Evolutionary conservation across 2,888 invertebrate genomes (phyloP).

Genomic region (Orgyia antiqua): DNA sequence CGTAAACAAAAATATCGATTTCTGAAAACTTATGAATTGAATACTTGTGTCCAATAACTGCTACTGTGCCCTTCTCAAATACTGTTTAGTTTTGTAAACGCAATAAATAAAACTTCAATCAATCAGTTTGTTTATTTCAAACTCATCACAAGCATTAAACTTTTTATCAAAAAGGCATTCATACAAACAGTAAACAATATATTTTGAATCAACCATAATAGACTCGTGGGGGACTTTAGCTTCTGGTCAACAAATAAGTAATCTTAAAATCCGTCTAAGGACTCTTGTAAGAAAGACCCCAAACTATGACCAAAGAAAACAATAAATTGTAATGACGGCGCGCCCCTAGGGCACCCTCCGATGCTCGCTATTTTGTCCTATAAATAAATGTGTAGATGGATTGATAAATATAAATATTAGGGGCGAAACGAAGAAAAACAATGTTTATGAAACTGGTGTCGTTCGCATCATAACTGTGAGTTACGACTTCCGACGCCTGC

Average conservation of each 20-base stretch:
- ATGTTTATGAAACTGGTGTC: conserved; percentile 78
- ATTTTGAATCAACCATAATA: conserved; percentile 24
- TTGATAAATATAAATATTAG: conserved; percentile 79
- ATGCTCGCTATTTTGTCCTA: conserved; percentile 74
- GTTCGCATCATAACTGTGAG: conserved; percentile 77
- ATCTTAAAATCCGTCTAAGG: conserved; percentile 54
- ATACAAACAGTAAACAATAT: too few species aligned
- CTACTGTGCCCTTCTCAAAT: too few species aligned
- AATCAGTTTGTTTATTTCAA: too few species aligned
- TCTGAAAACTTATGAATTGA: too few species aligned
- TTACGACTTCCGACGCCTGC: conserved; percentile 76
- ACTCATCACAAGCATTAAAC: too few species aligned
- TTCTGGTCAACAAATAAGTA: conserved; percentile 41
- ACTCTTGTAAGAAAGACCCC: conserved; percentile 46
- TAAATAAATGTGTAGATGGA: conserved; percentile 78
- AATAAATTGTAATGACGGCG: conserved; percentile 74
- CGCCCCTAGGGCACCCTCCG: conserved; percentile 70
- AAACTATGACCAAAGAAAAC: conserved; percentile 71
- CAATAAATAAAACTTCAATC: too few species aligned
- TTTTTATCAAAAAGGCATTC: too few species aligned
- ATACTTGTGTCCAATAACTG: too few species aligned
- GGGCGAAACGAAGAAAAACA: conserved; percentile 78
- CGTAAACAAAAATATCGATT: too few species aligned
- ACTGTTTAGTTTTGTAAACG: too few species aligned
- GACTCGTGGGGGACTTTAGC: conserved; percentile 36